A percentile compares a stretch with the other conserved stretches of the same genome.
phyloP scores from a whole-genome alignment of 2,797 vertebrate species.

The Manis pentadactyla region DNA sequence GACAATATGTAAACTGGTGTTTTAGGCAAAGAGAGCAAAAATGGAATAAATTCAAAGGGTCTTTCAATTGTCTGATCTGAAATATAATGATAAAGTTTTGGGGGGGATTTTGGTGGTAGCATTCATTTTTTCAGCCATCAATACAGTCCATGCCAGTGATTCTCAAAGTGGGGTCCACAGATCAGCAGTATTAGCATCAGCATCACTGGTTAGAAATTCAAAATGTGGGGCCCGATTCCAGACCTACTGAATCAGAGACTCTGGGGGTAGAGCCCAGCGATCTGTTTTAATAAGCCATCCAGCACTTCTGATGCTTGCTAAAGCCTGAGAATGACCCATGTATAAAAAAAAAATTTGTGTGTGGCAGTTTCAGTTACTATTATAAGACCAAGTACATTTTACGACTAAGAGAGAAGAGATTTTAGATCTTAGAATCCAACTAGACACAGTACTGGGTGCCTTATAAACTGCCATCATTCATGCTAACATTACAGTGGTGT shows the following conservation, averaged over 20 bases:
- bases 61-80: neutral
- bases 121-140: neutral
- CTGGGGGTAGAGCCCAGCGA: fast-evolving
- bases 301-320: too few species aligned
- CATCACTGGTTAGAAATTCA: neutral
- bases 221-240: neutral
- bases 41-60: neutral
- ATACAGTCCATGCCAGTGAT: fast-evolving
- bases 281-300: neutral
- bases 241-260: neutral
- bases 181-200: neutral
- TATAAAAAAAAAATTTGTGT: neutral
- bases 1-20: neutral
- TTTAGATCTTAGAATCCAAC: neutral
- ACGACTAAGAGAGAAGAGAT: neutral
- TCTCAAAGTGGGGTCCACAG: neutral
- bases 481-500: neutral
- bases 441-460: neutral
- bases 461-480: neutral
- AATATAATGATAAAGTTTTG: neutral
- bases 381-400: neutral
- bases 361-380: neutral
- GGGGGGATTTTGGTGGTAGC: neutral
- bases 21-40: neutral
- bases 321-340: neutral